phyloP scores from a whole-genome alignment of 2,113 vertebrate genomes.

The Elgaria multicarinata region DNA sequence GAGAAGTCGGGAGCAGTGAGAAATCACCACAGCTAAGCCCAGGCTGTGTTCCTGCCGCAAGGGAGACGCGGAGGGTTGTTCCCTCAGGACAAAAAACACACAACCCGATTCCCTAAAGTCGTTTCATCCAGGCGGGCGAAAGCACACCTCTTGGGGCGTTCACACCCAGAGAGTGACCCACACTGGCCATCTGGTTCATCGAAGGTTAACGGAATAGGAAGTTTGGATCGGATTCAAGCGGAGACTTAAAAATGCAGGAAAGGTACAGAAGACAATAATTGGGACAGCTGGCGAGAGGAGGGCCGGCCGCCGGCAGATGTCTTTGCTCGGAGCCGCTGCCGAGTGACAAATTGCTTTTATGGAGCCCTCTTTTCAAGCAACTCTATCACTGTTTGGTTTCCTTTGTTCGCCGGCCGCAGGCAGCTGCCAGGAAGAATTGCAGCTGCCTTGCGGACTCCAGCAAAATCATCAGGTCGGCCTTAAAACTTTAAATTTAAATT shows the following conservation, averaged over 20 bases:
- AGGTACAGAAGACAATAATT: conserved; percentile 52
- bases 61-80: conserved; percentile 70
- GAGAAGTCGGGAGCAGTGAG: conserved; percentile 38
- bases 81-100: conserved; percentile 66
- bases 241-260: conserved; percentile 61
- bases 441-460: conserved; percentile 54
- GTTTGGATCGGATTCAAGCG: conserved; percentile 43
- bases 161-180: conserved; percentile 34
- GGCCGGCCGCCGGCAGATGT: conserved; percentile 45
- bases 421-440: conserved; percentile 58
- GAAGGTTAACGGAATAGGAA: conserved; percentile 67
- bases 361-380: conserved; percentile 53
- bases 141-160: conserved; percentile 58
- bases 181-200: conserved; percentile 62
- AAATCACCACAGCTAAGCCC: conserved; percentile 35
- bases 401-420: conserved; percentile 59
- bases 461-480: conserved; percentile 61
- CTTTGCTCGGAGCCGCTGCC: conserved; percentile 46
- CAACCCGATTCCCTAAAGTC: conserved; percentile 32
- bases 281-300: conserved; percentile 48
- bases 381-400: conserved; percentile 52
- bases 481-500: conserved; percentile 13
- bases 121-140: neutral
- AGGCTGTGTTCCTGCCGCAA: conserved; percentile 63
- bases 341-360: conserved; percentile 59